Evolutionary conservation across 2,113 vertebrate species (phyloP), one percentile per base, ranked within the genome.

Genomic region (Himantopus leucocephalus): DNA sequence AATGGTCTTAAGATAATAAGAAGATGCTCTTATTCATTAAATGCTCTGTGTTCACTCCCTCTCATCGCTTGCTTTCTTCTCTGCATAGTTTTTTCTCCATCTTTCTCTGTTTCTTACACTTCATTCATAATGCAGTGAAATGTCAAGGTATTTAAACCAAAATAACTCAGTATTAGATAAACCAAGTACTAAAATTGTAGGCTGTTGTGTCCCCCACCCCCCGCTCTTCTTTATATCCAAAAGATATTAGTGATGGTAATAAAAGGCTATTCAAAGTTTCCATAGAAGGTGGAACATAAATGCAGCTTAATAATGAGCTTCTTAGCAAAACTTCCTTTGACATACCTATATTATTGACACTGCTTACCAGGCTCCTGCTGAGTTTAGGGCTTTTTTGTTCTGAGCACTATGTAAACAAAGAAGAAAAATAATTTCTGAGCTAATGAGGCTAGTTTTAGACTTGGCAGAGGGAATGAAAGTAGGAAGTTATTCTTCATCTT

Each of bases 81-180:
- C 70, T 72, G 64, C 21, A 11, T 43, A 37, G 8, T n/a, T 82
- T 86, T 78, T 81, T 35, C 17, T 71, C 21, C 9, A 55, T 45
- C 26, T 89, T 85, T 77, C 35, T 86, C 22, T 34, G 2, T 84
- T 96, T 92, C 34, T 77, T 90, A 82, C 21, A 30, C 19, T n/a
- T 18, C 72, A 30, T 87, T 91, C 24, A 14, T 60, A 64, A 79
- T 64, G 19, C 85, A 87, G 14, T 87, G 82, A 90, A 92, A 87
- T 83, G 12, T 90, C 76, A 95, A 95, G 19, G 48, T 92, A 71
- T 82, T 95, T 73, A 92, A 93, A 88, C 14, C 24, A 76, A 89
- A 93, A 92, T 78, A 92, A 62, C 45, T 75, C 52, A 76, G 14
- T 60, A 56, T 93, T 92, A 85, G 55, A 71, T 92, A 93, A 95